These are phyloP conservation scores for Polia nebulosa DNA, from an alignment of 2,888 invertebrate genomes.

Conservation along the genomic window DNA sequence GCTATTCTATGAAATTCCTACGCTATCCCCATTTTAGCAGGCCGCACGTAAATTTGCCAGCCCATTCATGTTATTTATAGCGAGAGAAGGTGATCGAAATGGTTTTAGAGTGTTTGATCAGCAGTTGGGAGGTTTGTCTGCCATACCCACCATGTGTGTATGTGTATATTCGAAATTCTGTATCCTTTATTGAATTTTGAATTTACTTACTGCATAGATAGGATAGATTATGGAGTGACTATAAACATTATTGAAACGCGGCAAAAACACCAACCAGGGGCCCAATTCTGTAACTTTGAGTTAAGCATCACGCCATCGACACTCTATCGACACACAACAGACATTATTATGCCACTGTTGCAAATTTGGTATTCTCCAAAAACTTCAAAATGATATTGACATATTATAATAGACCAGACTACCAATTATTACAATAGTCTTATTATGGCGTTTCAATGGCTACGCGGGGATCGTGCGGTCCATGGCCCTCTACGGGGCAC, in stretches of 20 bases:
- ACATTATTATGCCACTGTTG: no score
- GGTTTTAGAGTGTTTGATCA: slow-evolving; percentile 39
- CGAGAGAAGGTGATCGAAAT: slow-evolving; percentile 36
- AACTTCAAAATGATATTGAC: no score
- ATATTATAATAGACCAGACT: no score
- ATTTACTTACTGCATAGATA: background rate
- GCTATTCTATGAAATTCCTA: slow-evolving; percentile 30
- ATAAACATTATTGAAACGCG: background rate
- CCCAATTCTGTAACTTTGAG: no score
- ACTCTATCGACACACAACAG: no score
- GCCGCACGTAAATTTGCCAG: slow-evolving; percentile 45
- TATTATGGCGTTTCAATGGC: no score
- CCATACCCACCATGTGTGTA: background rate
- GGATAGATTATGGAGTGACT: background rate
- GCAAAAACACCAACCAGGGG: background rate
- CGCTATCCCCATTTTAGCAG: slow-evolving; percentile 30
- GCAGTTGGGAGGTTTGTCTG: slow-evolving; percentile 27
- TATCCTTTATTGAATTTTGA: background rate
- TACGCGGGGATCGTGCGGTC: no score
- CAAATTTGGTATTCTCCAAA: no score
- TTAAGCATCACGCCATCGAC: no score
- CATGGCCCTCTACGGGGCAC: no score
- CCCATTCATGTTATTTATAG: slow-evolving; percentile 56
- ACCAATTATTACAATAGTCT: no score
- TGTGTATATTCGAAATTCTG: background rate